These are phyloP conservation scores for Schlechtendalia chinensis DNA, from an alignment of 1,140 invertebrate genomes.

Conservation along the genomic window DNA sequence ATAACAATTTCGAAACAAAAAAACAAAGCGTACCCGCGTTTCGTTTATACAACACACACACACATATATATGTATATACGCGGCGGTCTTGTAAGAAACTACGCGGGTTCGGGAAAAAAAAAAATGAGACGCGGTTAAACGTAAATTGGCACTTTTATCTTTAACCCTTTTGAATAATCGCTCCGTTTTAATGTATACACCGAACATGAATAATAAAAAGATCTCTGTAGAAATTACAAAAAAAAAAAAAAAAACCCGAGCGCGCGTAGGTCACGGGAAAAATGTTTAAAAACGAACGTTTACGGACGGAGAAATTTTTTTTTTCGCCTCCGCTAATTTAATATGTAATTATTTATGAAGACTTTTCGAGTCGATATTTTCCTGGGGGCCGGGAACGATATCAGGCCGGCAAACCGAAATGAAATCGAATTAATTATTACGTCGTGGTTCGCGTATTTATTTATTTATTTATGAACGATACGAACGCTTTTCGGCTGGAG, in stretches of 20 bases:
- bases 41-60: not conserved
- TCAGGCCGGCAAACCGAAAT: too few species aligned
- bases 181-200: not conserved
- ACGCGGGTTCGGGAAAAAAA: not conserved
- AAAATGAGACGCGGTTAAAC: not conserved
- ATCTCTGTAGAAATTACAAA: not conserved
- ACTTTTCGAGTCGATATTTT: not conserved
- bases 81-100: not conserved
- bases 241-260: not conserved
- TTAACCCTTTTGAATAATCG: slow-evolving; percentile 25
- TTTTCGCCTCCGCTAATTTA: too few species aligned
- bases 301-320: not conserved
- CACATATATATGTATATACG: too few species aligned
- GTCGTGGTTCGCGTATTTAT: too few species aligned
- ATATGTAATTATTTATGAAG: not conserved
- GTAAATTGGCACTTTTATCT: slow-evolving; percentile 34
- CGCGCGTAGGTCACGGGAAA: not conserved
- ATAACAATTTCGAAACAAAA: too few species aligned
- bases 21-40: not conserved
- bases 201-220: not conserved
- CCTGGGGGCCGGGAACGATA: too few species aligned
- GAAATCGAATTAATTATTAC: too few species aligned
- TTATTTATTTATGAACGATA: too few species aligned
- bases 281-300: slow-evolving; percentile 1
- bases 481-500: too few species aligned